Conservation (phyloP, 1,140 invertebrate species). For the Trichogramma pretiosum region DNA sequence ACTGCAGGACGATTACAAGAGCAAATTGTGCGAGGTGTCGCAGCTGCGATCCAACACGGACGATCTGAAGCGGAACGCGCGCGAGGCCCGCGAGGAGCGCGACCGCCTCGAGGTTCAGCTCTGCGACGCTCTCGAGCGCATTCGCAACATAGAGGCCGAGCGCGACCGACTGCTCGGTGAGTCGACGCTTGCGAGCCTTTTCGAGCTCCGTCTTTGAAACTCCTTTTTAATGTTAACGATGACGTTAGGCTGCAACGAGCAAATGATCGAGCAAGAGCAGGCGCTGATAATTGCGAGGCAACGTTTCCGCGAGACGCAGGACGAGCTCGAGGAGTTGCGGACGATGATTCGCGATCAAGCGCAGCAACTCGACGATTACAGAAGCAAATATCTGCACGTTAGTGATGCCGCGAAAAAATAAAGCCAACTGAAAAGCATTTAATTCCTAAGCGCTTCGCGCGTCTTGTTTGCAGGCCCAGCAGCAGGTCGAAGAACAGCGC, state of each 20-base stretch:
- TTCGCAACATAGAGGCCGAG: constrained; percentile 33
- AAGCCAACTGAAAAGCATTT: too few species aligned
- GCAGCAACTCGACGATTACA: constrained; percentile 61
- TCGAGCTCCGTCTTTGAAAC: not conserved
- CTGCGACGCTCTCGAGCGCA: constrained; percentile 42
- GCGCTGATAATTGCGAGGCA: constrained; percentile 53
- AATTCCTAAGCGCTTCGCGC: not conserved
- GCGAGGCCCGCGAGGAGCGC: constrained; percentile 46
- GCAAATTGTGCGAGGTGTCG: constrained; percentile 49
- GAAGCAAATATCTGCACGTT: constrained; percentile 54
- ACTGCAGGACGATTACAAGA: constrained; percentile 51
- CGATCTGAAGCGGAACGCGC: constrained; percentile 43
- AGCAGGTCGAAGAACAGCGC: constrained; percentile 64
- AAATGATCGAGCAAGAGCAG: constrained; percentile 56
- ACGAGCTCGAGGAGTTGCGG: constrained; percentile 59
- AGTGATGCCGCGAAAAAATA: too few species aligned
- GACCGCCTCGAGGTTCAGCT: constrained; percentile 47
- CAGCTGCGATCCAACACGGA: constrained; percentile 44
- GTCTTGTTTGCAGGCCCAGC: constrained; percentile 53
- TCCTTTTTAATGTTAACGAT: constrained; percentile 1
- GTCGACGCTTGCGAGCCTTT: not conserved
- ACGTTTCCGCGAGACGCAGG: constrained; percentile 55
- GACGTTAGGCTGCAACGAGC: constrained; percentile 49
- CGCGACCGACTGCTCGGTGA: constrained; percentile 30
- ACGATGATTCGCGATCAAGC: constrained; percentile 61